Evolutionary conservation across 2,888 invertebrate genomes (phyloP), one percentile per base, ranked within the genome.

Genomic region (Plebejus argus): DNA sequence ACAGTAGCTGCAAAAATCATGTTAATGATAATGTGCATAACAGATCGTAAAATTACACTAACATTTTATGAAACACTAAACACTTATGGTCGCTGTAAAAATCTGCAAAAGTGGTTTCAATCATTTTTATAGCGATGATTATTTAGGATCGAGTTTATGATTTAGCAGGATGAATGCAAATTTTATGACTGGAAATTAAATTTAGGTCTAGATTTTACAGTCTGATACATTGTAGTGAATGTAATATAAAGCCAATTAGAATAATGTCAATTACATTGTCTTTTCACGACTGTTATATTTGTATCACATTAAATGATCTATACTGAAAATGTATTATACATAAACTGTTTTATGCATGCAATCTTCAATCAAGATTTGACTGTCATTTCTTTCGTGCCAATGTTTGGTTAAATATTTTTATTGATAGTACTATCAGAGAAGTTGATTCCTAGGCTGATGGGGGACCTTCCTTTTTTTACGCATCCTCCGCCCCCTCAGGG

Each of bases 11-110:
- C 15, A 15, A 33, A 58, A 33, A 61, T 23, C 23, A 7, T 33
- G 66, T 66, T 28, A 66, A 66, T 66, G 28, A 61, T 66, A 23
- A 66, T 66, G 66, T 66, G 20, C 20, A 23, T 28, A 33, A 15
- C 66, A 61, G 28, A 66, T 66, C 66, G 28, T 33, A 66, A 66
- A 66, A 66, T 66, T 33, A 33, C 28, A 66, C 66, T 28, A 20
- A 66, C 6, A 66, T 33, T 66, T 66, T 66, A 66, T 66, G 28
- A 66, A 28, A 66, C 28, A 61, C 58, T 61, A 61, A 20, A 7
- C 53, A 58, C 28, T 66, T 66, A 66, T 28, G 28, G 28, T 33
- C 23, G 66, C 66, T 15, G 15, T 66, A 66, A 33, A 66, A 66
- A 23, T 66, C 15, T 28, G 66, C 66, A 66, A 28, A 28, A 28